A percentile compares a stretch with the other conserved stretches of the same genome.
phyloP scores from a whole-genome alignment of 2,797 vertebrate species.

The Yasuhikotakia modesta region DNA sequence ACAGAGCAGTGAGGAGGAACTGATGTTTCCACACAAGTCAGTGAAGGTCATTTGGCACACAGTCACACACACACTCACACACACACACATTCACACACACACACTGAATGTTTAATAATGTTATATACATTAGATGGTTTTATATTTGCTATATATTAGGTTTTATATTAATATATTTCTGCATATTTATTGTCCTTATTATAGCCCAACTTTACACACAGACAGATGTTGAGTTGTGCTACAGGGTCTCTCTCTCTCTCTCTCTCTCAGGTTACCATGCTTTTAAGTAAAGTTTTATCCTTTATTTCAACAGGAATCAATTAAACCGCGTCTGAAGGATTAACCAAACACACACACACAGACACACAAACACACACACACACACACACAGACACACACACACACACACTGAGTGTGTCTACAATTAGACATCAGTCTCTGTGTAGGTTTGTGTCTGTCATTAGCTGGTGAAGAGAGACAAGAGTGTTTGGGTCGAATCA shows the following conservation, averaged over 20 bases:
- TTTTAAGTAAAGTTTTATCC: conserved; percentile 79
- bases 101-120: conserved; percentile 34
- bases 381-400: too few species aligned
- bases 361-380: too few species aligned
- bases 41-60: too few species aligned
- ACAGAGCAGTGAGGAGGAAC: not conserved
- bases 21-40: not conserved
- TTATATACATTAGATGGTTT: conserved; percentile 31
- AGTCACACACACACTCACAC: too few species aligned
- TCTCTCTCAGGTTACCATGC: conserved; percentile 70
- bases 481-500: conserved; percentile 12
- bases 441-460: conserved; percentile 17
- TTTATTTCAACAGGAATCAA: conserved; percentile 82
- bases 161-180: too few species aligned
- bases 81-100: not conserved
- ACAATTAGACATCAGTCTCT: conserved; percentile 23
- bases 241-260: not conserved
- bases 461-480: conserved; percentile 38
- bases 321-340: conserved; percentile 77
- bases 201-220: too few species aligned
- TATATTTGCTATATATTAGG: too few species aligned
- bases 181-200: too few species aligned
- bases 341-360: conserved; percentile 61
- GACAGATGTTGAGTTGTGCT: too few species aligned
- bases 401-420: conserved; percentile 19